Evolutionary conservation across 2,888 invertebrate genomes (phyloP), one percentile per base, ranked within the genome.

Genomic region (Noctua janthe): DNA sequence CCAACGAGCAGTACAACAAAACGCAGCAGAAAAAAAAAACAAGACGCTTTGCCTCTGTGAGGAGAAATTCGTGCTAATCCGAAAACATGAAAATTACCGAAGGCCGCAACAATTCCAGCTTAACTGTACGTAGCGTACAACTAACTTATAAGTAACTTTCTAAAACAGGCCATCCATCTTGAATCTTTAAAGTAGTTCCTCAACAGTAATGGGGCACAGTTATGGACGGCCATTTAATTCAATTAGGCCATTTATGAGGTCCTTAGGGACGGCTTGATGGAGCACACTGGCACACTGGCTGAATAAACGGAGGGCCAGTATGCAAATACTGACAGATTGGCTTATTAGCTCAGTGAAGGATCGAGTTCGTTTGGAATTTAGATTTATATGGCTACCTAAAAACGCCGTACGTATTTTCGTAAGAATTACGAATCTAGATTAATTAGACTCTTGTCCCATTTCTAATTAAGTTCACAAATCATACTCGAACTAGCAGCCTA

Each of bases 171-270:
- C 64, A 39, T 35, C 35, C 72, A 54, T 75, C 66, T 66, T 75
- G 74, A 64, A 83, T 78, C 66, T 71, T 71, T 72, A 62, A 78
- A 73, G 23, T 66, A 73, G 75, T 87, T 78, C 13, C 62, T 64
- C 59, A 75, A 73, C 84, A 66, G 39, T 84, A 78, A 84, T 78
- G 66, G 74, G 69, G 13, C 43, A n/a, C 78, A 17, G 59, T 74
- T 78, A 70, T 70, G 70, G 35, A 47, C 54, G 70, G n/a, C 78
- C 71, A 71, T 87, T 87, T 84, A 78, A 87, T 87, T 84, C 75
- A 75, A 87, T 84, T 78, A 84, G 59, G 29, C 51, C 74, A 83
- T 84, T 86, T 73, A 86, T 78, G 71, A 83, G 49, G 49, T 29
- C 87, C 54, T 35, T 43, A 54, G 72, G 47, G 87, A 62, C 67